Base-by-base conservation (phyloP, 2,113 vertebrate species). In the Takifugu flavidus region DNA sequence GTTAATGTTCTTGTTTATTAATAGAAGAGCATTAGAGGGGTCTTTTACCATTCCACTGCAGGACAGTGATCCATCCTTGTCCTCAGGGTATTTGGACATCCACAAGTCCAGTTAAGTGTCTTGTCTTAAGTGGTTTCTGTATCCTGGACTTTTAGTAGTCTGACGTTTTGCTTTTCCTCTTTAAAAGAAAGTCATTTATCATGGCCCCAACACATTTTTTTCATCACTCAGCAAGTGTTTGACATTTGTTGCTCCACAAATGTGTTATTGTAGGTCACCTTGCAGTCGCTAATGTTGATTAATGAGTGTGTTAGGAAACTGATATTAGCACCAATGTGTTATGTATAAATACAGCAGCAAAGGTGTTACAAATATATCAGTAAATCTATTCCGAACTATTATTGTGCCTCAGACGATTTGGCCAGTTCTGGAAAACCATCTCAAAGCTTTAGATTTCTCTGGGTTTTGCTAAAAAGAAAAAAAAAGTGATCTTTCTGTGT, bases 1-100 rank as follows among this genome's bases (percentile, higher is more conserved):
- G 87, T 70, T 80, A 80, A 83, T 85, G 80, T 34, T 64, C 78
- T 80, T 79, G 74, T 84, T 86, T 87, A 72, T 83, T 66, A 77
- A 85, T 67, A 68, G 59, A 59, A 73, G 71, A 69, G 64, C 60
- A 81, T 72, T 66, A 67, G 60, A 70, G 34, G 60, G 43, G 14
- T 58, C 45, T 73, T 78, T 72, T 70, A 59, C 52, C 39, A 43
- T 31, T 73, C 53, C 45, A 55, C 39, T 71, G 67, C 55, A 25
- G 52, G 46, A 42, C 56, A 54, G 51, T 56, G 60, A 69, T 75
- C 62, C 34, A 56, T 58, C 61, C 64, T 29, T 67, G 7, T 46
- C 28, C 56, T 75, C 55, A 53, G 34, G 50, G 47, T 66, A 50
- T 63, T 59, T 65, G 31, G 54, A 58, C 13, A 29, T 65, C n/a